phyloP scores from a whole-genome alignment of 1,140 invertebrate genomes.

The Coptotermes formosanus region DNA sequence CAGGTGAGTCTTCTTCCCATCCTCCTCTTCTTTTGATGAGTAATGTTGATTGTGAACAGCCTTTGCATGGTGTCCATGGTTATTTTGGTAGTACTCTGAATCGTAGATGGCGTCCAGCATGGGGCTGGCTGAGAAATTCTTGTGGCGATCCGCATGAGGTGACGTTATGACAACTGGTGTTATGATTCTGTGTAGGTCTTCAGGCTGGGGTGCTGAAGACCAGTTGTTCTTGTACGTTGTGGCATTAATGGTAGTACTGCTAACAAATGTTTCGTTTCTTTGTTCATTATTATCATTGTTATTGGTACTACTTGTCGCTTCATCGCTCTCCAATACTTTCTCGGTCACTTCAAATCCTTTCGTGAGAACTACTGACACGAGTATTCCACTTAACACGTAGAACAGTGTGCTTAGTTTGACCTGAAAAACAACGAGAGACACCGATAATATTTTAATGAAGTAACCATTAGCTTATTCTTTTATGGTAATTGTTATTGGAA shows the following conservation, averaged over 20 bases:
- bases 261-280: background rate
- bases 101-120: conserved; percentile 6
- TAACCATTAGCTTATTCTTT: background rate
- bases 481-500: too few species aligned
- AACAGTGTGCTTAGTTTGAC: background rate
- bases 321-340: background rate
- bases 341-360: background rate
- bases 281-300: background rate
- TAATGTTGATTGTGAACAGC: background rate
- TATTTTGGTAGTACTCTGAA: background rate
- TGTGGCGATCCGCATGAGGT: background rate
- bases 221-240: background rate
- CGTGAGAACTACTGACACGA: background rate
- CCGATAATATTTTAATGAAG: background rate
- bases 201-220: background rate
- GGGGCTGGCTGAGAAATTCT: conserved; percentile 18
- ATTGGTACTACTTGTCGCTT: background rate
- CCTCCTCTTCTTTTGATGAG: background rate
- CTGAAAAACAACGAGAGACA: background rate
- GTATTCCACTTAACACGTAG: background rate
- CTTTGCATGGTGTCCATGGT: background rate
- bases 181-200: background rate
- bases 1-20: background rate
- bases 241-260: background rate
- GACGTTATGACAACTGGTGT: background rate